phyloP scores from a whole-genome alignment of 2,113 vertebrate genomes.

The Cisticola juncidis region DNA sequence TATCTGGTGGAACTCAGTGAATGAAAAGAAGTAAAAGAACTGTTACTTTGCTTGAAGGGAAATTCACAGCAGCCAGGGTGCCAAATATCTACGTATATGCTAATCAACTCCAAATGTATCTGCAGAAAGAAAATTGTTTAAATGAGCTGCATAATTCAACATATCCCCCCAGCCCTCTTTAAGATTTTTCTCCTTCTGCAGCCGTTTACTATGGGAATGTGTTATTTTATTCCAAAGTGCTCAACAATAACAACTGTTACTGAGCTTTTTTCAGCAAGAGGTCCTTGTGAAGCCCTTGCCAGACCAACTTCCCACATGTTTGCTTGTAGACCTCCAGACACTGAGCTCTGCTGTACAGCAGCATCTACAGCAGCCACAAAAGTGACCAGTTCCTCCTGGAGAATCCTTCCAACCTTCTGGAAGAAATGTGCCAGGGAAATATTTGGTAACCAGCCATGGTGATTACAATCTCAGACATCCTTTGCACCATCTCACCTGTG shows the following conservation, averaged over 20 bases:
- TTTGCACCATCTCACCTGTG: not conserved
- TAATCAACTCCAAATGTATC: constrained; percentile 41
- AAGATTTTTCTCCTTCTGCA: not conserved
- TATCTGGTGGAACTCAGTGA: not conserved
- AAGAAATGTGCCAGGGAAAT: not conserved
- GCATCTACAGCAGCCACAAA: not conserved
- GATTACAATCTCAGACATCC: not conserved
- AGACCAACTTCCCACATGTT: not conserved
- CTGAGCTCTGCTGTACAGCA: not conserved
- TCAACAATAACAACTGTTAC: not conserved
- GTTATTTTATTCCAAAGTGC: not conserved
- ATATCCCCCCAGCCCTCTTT: not conserved
- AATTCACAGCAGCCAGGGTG: not conserved
- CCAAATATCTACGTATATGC: not conserved
- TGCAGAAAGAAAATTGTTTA: constrained; percentile 5
- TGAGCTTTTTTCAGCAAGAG: not conserved
- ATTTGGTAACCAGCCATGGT: not conserved
- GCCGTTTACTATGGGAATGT: not conserved
- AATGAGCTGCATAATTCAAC: not conserved
- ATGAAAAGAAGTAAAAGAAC: constrained; percentile 23
- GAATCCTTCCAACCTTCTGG: not conserved
- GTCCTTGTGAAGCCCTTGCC: not conserved
- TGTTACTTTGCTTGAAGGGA: constrained; percentile 20
- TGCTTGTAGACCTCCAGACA: not conserved
- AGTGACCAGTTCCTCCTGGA: not conserved